Evolutionary conservation across 2,113 vertebrate species (phyloP).

Genomic region (Phaetusa simplex): DNA sequence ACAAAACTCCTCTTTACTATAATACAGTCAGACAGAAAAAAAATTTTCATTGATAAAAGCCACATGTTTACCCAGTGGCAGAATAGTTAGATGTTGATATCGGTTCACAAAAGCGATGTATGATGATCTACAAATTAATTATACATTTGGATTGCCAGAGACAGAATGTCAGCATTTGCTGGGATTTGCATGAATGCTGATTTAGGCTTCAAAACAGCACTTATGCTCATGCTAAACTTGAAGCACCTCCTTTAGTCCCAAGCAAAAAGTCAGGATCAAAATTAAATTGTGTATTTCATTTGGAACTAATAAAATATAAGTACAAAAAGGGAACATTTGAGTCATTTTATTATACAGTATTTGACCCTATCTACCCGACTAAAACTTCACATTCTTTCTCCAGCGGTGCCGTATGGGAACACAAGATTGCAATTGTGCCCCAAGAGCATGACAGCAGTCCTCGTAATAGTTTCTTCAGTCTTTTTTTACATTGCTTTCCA

Average conservation of each 20-base stretch:
- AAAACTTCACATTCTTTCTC: slow-evolving; percentile 2
- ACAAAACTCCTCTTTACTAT: not conserved
- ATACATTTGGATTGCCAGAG: not conserved
- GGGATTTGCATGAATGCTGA: not conserved
- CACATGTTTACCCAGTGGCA: not conserved
- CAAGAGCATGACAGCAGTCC: slow-evolving; percentile 34
- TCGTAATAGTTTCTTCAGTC: slow-evolving; percentile 49
- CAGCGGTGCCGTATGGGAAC: slow-evolving; percentile 27
- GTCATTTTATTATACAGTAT: slow-evolving; percentile 26
- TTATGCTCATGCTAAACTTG: not conserved
- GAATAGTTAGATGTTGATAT: not conserved
- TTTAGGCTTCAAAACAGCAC: slow-evolving; percentile 2
- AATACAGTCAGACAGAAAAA: not conserved
- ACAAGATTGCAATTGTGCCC: slow-evolving; percentile 23
- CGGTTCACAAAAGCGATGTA: not conserved
- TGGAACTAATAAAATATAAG: not conserved
- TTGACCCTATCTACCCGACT: slow-evolving; percentile 8
- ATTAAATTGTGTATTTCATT: slow-evolving; percentile 2
- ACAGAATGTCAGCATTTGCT: not conserved
- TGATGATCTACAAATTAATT: slow-evolving; percentile 36
- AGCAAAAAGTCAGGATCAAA: not conserved
- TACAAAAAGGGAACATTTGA: not conserved
- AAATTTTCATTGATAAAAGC: slow-evolving; percentile 12
- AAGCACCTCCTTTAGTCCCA: not conserved
- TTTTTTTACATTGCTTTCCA: slow-evolving; percentile 59